Evolutionary conservation across 2,888 invertebrate species (phyloP), one percentile per base, ranked within the genome.

Genomic region (Cyaniris semiargus): DNA sequence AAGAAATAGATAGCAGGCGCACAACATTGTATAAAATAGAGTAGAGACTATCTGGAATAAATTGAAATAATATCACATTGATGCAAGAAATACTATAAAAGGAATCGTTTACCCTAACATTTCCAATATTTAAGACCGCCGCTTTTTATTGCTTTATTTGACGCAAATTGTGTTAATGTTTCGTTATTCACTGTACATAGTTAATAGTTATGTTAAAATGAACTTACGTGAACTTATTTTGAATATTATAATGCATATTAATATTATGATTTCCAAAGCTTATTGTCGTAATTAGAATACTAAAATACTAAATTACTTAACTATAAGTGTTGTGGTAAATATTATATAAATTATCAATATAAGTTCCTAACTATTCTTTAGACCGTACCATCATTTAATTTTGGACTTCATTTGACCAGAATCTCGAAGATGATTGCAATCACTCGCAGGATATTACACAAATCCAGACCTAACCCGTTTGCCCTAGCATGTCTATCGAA

Each of bases 391-490:
- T 27, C 15, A 53, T 74, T 53, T 18, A 74, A 74, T 74, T 74
- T 74, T 27, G 27, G 6, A 15, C 23, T 23, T 48, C 15, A 74
- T 53, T 27, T 48, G 71, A 70, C 48, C 18, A 53, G 72, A 72
- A n/a, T 74, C 48, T 74, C 27, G 18, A 74, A 74, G 74, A 74
- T 38, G 44, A 53, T n/a, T 27, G 79, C 83, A 81, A 82, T 83
- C 80, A 83, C 82, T 80, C 78, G 70, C 81, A 82, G 83, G 81
- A 83, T 83, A 84, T 83, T 83, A 82, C 80, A 83, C 82, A 82
- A 83, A 83, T 83, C 82, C 82, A 80, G 78, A 78, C 79, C 79
- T 79, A 79, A 80, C 79, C 82, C 80, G 77, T 76, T 78, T 31
- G 77, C 79, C 80, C 80, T 79, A 80, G 77, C 79, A 81, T 83